Conservation (phyloP, 2,888 invertebrate species). For the Limulus polyphemus region DNA sequence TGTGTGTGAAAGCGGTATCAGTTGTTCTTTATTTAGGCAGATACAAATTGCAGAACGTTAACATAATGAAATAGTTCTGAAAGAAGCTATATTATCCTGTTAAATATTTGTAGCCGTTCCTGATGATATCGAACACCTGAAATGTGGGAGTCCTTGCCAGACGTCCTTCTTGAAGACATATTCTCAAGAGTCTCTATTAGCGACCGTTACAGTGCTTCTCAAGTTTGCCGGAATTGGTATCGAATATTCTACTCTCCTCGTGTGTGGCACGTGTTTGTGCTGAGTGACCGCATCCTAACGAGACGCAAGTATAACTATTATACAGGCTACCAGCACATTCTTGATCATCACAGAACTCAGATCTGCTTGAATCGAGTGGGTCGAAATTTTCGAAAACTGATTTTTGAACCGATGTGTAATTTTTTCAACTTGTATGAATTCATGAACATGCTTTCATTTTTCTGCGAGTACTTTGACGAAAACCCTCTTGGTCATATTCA, state of each 20-base stretch:
- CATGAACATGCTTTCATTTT: conserved; percentile 65
- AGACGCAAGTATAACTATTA: conserved; percentile 64
- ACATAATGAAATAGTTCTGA: too few relatives aligned
- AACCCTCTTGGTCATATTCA: conserved; percentile 29
- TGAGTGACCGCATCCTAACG: conserved; percentile 59
- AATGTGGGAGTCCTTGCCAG: conserved; percentile 54
- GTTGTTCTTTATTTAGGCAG: too few relatives aligned
- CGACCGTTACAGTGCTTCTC: conserved; percentile 59
- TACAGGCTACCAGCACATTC: conserved; percentile 62
- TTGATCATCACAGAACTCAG: conserved; percentile 61
- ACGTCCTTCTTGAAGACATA: conserved; percentile 57
- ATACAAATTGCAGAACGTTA: too few relatives aligned
- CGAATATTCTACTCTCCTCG: conserved; percentile 54
- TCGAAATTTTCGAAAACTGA: conserved; percentile 49
- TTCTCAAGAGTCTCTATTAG: conserved; percentile 53
- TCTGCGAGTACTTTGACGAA: conserved; percentile 31
- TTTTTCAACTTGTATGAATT: conserved; percentile 72
- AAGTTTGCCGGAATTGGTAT: conserved; percentile 37
- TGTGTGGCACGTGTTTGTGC: conserved; percentile 60
- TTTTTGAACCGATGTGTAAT: conserved; percentile 59
- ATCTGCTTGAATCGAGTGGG: conserved; percentile 56
- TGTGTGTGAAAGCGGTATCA: too few relatives aligned
- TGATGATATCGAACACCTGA: background rate
- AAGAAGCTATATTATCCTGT: too few relatives aligned
- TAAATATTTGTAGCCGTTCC: too few relatives aligned